Evolutionary conservation across 2,113 vertebrate species (phyloP).

Genomic region (Hydrochoerus hydrochaeris): DNA sequence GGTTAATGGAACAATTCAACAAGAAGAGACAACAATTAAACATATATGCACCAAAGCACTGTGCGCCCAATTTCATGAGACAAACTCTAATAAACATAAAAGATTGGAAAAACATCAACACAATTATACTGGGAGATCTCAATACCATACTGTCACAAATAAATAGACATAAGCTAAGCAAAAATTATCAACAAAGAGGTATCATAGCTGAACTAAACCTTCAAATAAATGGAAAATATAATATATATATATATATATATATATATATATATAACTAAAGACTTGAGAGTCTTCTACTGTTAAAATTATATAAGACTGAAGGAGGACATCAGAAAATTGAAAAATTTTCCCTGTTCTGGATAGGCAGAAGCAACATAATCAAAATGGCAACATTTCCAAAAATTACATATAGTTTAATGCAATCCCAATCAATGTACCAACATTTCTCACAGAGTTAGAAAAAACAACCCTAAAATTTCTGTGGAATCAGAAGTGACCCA

Average conservation of each 20-base stretch:
- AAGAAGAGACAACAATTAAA: background rate
- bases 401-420: background rate
- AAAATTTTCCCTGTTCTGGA: background rate
- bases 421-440: background rate
- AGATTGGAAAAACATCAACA: background rate
- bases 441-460: background rate
- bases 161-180: background rate
- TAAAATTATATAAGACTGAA: background rate
- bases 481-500: background rate
- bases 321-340: background rate
- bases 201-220: background rate
- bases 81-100: background rate
- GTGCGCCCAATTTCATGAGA: background rate
- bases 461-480: background rate
- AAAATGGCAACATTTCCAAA: background rate
- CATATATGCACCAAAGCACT: background rate
- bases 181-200: background rate
- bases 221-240: background rate
- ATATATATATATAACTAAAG: background rate
- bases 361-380: background rate
- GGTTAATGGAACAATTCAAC: background rate
- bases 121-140: background rate
- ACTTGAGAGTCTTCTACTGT: background rate
- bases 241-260: background rate
- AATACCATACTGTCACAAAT: background rate